Base-by-base conservation (phyloP, 2,888 invertebrate species). In the Frankliniella intonsa region DNA sequence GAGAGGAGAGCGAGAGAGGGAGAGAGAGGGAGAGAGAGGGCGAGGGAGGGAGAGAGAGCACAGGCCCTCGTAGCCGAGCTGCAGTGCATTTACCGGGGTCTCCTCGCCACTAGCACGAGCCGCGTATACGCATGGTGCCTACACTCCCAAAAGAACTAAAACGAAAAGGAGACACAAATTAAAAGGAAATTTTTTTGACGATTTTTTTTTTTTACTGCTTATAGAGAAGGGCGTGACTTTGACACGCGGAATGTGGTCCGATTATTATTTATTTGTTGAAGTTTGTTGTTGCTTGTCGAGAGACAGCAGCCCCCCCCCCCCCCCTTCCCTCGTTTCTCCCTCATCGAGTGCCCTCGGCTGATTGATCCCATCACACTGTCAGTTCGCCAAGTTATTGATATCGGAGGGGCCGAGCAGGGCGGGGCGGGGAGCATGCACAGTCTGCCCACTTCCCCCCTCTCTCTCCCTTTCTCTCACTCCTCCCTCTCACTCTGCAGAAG, bases 351-450 rank as follows among this genome's bases (percentile, higher is more conserved):
- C 69, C 69, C 69, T 12, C 9, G 25, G 62, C 69, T 76, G 69
- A 76, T 76, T 76, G 69, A 76, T 76, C 69, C 69, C 69, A 76
- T 76, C 22, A 76, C 69, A 76, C 69, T 76, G 69, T 76, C 69
- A 76, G 69, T 76, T 76, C 69, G 69, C 69, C 69, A 76, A 76
- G 69, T 76, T 76, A 76, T 76, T 76, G 69, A 76, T 76, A 76
- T 22, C 62, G 62, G 62, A n/a, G 62, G 62, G 62, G 62, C 12
- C 12, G 12, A 55, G 17, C 19, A n/a, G 62, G 14, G 14, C 14
- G 7, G 55, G 55, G 14, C 19, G 62, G 62, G 62, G n/a, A n/a
- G 62, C 62, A 62, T 19, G 17, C 62, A 1, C 62, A 19, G 62
- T 1, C 38, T 38, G 38, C 38, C 38, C 14, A 62, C 62, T 62